Base-by-base conservation (phyloP, 2,888 invertebrate genomes). In the Charanyca ferruginea region DNA sequence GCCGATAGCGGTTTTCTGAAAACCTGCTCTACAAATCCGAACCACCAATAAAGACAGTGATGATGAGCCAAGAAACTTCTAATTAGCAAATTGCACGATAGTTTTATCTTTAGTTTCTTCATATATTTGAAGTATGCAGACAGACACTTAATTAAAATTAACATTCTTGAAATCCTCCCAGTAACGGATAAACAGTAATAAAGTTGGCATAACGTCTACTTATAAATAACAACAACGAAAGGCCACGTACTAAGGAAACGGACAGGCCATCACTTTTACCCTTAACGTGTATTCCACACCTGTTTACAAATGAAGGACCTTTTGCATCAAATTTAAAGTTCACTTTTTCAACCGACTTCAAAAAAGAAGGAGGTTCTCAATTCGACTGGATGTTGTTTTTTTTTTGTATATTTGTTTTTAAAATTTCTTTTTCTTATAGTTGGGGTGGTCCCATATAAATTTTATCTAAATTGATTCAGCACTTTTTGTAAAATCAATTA, bases 201-300 rank as follows among this genome's bases (percentile, higher is more conserved):
- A 73, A 63, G 47, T 64, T 57, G 44, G 54, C 65, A 59, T 78
- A 52, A 67, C 74, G 59, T 53, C 16, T 69, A 54, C 58, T 68
- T 76, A 73, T 32, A 3, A 38, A 77, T 78, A 68, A 67, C 63
- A 70, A 63, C 59, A 35, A 44, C 57, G 47, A 85, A 86, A 87
- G 86, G 85, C 81, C 79, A 81, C 68, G 64, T 44, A 78, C 62
- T 73, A 76, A 81, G 83, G 77, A 85, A 83, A 75, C 59, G 53
- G 48, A 64, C 61, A 67, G 79, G 66, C 74, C 80, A 84, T 85
- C 74, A 80, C 83, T 84, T 83, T 66, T 65, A 64, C 73, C 80
- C 73, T 79, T 80, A 70, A 82, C 73, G 53, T 58, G 42, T 77
- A 45, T 78, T 58, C 58, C 54, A 51, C 84, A 83, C 83, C 82